These are phyloP conservation scores for Frieseomelitta varia DNA, from an alignment of 1,140 invertebrate genomes.

Conservation along the genomic window DNA sequence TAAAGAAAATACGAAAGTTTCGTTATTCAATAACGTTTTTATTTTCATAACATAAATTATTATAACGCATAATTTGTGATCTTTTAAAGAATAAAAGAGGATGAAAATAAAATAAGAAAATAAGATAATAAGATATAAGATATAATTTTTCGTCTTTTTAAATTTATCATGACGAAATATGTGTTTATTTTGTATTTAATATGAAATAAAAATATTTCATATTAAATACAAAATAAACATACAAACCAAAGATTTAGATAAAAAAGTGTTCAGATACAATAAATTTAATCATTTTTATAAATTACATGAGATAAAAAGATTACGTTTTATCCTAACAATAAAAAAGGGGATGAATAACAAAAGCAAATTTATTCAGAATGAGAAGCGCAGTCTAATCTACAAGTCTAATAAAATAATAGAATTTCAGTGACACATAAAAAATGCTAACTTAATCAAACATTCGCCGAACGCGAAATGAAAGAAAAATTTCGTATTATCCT, in stretches of 20 bases:
- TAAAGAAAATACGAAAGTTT: not conserved
- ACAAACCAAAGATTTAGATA: not conserved
- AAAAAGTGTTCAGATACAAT: not conserved
- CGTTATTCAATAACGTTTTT: not conserved
- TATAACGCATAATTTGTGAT: not conserved
- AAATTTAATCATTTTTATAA: constrained; percentile 31
- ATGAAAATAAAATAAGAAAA: not conserved
- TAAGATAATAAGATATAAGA: too few relatives aligned
- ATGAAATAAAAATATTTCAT: not conserved
- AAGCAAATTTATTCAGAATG: not conserved
- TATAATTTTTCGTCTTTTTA: not conserved
- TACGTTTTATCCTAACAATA: not conserved
- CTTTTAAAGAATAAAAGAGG: not conserved
- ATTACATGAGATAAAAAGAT: not conserved
- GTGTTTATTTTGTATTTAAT: too few relatives aligned
- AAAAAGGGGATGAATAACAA: not conserved
- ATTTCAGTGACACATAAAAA: constrained; percentile 2
- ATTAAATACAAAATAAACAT: not conserved
- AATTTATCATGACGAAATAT: not conserved
- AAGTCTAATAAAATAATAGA: constrained; percentile 14
- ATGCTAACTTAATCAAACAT: constrained; percentile 16
- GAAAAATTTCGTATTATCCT: constrained; percentile 46
- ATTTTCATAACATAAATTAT: not conserved
- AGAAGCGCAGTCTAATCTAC: constrained; percentile 18
- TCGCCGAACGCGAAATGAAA: constrained; percentile 6